Evolutionary conservation across 2,888 invertebrate species (phyloP).

Genomic region (Patella pellucida): DNA sequence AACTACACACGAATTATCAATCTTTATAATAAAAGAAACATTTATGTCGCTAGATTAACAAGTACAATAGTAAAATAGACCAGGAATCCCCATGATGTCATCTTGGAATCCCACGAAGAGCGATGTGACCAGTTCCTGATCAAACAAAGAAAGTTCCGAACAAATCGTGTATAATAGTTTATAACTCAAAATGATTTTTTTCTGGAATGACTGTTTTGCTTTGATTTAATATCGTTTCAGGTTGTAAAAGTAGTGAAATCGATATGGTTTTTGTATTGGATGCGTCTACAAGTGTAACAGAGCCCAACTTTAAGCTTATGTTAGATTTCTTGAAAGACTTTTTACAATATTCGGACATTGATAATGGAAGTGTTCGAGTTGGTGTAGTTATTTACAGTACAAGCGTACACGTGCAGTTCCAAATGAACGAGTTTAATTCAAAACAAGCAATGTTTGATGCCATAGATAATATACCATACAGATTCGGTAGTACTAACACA

Average conservation of each 20-base stretch:
- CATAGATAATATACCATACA: slow-evolving; percentile 55
- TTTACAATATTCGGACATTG: slow-evolving; percentile 51
- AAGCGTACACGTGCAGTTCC: slow-evolving; percentile 55
- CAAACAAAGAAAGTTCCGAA: not conserved
- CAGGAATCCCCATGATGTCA: no score
- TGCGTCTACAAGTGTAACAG: slow-evolving; percentile 66
- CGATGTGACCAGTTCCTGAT: no score
- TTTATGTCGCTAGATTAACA: no score
- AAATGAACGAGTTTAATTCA: slow-evolving; percentile 49
- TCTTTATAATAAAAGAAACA: no score
- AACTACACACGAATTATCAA: no score
- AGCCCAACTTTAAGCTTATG: slow-evolving; percentile 60
- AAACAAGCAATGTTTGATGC: slow-evolving; percentile 53
- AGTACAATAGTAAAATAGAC: no score
- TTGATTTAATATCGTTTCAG: slow-evolving; percentile 20
- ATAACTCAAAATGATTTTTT: not conserved
- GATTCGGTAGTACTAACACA: slow-evolving; percentile 64
- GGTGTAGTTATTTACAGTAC: slow-evolving; percentile 62
- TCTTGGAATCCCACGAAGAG: no score
- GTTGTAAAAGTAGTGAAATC: slow-evolving; percentile 47
- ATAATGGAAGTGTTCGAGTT: slow-evolving; percentile 54
- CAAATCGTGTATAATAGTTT: not conserved
- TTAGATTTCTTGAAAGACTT: slow-evolving; percentile 61
- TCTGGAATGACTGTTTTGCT: no score
- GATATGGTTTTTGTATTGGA: slow-evolving; percentile 67